Evolutionary conservation across 2,113 vertebrate genomes (phyloP), one percentile per base, ranked within the genome.

Genomic region (Hystrix cristata): DNA sequence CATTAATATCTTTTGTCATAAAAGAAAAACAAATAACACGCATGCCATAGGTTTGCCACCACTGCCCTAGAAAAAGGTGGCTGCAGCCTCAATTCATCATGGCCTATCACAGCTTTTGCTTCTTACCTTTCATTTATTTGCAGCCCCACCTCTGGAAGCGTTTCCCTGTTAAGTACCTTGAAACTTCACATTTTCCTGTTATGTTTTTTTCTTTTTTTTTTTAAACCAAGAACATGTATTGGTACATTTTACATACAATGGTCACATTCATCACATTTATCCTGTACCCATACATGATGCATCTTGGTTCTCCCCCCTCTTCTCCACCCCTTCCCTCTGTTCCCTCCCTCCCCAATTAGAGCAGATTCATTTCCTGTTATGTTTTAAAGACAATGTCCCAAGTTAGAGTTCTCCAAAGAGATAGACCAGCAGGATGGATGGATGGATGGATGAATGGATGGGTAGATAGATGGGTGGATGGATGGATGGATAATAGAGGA

Each of bases 61-160:
- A 15, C 3, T 76, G 43, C 46, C 46, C 25, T 27, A 16, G 71
- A 16, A 69, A 87, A 87, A 55, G 48, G 25, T 78, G 1, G 0
- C 48, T 78, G 16, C n/a, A 62, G 29, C 4, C 25, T 82, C 27
- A 72, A 18, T 9, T 38, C 4, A 69, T 48, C 55, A 57, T 15
- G 46, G 4, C 60, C 31, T 78, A 29, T 78, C n/a, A 87, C 27
- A 67, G 19, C 18, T 79, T 91, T 62, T 25, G 74, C 6, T 48
- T 34, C 29, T 71, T 87, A 51, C 1, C 34, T 91, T 88, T 85
- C 34, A 1, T 88, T 95, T 96, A 69, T n/a, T 76, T 81, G 46
- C 23, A 3, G 23, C 0, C 7, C 69, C 55, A 19, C 1, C 4
- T 67, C 11, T 76, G 21, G 43, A 31, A 72, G 7, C 1, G 87